Evolutionary conservation across 1,140 invertebrate species (phyloP).

Genomic region (Cydia amplana): DNA sequence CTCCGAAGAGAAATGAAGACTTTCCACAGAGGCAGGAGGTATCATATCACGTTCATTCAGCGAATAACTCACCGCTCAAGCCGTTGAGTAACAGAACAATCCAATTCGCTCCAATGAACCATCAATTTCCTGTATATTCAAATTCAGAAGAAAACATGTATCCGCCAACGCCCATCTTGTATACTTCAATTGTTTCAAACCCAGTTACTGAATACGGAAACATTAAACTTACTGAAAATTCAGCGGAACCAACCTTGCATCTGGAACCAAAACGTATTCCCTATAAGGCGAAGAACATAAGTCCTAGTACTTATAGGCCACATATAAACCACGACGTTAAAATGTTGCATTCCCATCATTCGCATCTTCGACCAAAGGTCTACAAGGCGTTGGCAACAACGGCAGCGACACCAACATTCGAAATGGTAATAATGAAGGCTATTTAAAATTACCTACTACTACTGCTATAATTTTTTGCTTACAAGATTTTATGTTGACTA

Average conservation of each 20-base stretch:
- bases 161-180: background rate
- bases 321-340: background rate
- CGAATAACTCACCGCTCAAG: background rate
- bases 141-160: background rate
- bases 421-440: background rate
- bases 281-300: background rate
- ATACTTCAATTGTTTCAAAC: background rate
- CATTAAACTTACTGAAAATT: background rate
- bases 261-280: background rate
- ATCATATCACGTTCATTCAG: background rate
- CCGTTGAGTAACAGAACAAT: background rate
- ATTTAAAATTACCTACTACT: no score
- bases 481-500: no score
- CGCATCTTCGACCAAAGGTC: background rate
- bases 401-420: background rate
- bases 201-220: background rate
- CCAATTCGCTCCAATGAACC: background rate
- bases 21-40: background rate
- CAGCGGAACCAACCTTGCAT: background rate
- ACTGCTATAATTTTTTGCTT: no score
- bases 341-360: background rate
- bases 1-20: background rate
- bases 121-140: background rate
- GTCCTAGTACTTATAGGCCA: background rate
- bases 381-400: background rate